Evolutionary conservation across 2,888 invertebrate genomes (phyloP), one percentile per base, ranked within the genome.

Genomic region (Antheraea yamamai): DNA sequence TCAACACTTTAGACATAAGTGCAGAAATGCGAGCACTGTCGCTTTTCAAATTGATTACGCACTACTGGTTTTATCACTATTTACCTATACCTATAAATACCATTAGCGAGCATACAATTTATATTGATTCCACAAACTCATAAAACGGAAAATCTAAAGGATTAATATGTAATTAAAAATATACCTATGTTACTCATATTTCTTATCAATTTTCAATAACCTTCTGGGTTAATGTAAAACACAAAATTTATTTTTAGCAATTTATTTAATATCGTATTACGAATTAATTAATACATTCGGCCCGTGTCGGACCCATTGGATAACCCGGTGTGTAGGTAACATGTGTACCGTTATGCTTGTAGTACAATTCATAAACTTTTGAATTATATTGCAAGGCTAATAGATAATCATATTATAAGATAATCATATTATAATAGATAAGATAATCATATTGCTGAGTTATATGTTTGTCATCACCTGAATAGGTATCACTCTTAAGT

Each of bases 301-400:
- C 80, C 80, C 84, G 81, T 81, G 84, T 87, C 85, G 86, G 81
- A 84, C 76, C 77, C 80, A 79, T 75, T 84, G 84, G 83, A 82
- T 75, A 85, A 79, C 80, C 81, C 79, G 81, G 79, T 35, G 78
- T 81, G 79, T 78, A 78, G 78, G 80, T 82, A 78, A 82, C 81
- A 83, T 84, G 81, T 88, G 88, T 86, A 88, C 88, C 85, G 86
- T 87, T 89, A 81, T 74, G 71, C 77, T 76, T 47, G 52, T 80
- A 85, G 83, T 77, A 35, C 81, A 87, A 85, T 83, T 79, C 58
- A 85, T n/a, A 70, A 76, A 76, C 77, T 76, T 52, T 23, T 23
- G 16, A 18, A 51, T 58, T 30, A 20, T 3, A 58, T 55, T 70
- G 23, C 16, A 66, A 66, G 23, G 74, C n/a, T 39, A n/a, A n/a